These are phyloP conservation scores for Zapornia atra DNA, from an alignment of 2,113 vertebrate genomes.

Conservation along the genomic window DNA sequence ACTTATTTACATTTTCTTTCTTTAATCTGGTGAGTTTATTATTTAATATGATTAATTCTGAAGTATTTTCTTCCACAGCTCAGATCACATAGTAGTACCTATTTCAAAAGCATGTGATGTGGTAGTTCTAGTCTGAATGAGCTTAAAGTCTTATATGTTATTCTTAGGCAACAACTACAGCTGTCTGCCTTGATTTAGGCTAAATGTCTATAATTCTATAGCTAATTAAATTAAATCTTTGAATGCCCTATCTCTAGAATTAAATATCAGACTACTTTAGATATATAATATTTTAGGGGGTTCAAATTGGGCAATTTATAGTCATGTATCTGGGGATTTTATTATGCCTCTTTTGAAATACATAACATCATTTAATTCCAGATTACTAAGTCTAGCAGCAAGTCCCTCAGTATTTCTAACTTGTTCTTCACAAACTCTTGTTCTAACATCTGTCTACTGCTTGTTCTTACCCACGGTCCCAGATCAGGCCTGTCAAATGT, in stretches of 20 bases:
- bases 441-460: neutral
- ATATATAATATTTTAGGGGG: constrained; percentile 50
- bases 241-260: constrained; percentile 13
- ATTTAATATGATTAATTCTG: neutral
- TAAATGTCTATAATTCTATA: constrained; percentile 39
- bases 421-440: neutral
- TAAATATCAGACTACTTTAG: constrained; percentile 34
- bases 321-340: constrained; percentile 29
- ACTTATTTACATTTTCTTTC: neutral
- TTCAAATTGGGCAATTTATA: constrained; percentile 24
- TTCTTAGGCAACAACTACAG: constrained; percentile 5
- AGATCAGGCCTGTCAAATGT: neutral
- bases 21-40: neutral
- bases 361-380: constrained; percentile 29
- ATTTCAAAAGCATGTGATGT: constrained; percentile 6
- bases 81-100: neutral
- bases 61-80: neutral
- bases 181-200: constrained; percentile 34
- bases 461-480: neutral
- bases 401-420: neutral
- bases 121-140: constrained; percentile 6
- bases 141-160: neutral
- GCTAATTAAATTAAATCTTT: constrained; percentile 55
- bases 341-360: constrained; percentile 47
- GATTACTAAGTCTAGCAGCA: constrained; percentile 13